Evolutionary conservation across 2,888 invertebrate species (phyloP), one percentile per base, ranked within the genome.

Genomic region (Synanthedon tipuliformis): DNA sequence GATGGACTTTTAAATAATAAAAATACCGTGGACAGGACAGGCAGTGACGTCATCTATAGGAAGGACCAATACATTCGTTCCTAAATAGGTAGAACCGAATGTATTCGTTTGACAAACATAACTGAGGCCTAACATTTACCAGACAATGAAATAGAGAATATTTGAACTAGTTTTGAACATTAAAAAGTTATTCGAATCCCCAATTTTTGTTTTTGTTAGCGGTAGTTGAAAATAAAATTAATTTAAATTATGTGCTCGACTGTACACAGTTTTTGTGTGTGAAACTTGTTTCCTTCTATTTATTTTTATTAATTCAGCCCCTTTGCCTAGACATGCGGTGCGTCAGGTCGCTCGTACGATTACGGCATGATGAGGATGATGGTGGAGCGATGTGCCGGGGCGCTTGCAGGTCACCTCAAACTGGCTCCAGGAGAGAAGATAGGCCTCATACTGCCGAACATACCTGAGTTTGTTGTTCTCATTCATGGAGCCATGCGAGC

Each of bases 381-480:
- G 76, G 81, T 90, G 50, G 84, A 89, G 53, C 78, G 89, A 27
- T 91, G 89, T 61, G 90, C 91, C 1, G 81, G 82, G 52, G 90
- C 90, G 0, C 77, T 92, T 18, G 63, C 90, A 1, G 86, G 88
- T 0, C 87, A 88, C 51, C 73, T 91, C 55, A 87, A 88, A 8
- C 74, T 93, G 59, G 75, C 88, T 59, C 89, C 89, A 1, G 90
- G 92, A 2, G 92, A 93, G 52, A 89, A 89, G 15, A 71, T 93
- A 2, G 93, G 91, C 1, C 75, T 93, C 18, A 85, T 93, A 41
- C 74, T 93, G 59, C 93, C 92, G 5, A 93, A 93, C 71, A 86
- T 92, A 52, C 93, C 93, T 0, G 93, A 93, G 77, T 93, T 90
- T 66, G 81, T 89, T 10, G 88, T 92, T 23, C 82, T 90, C n/a